Percentiles rank a stretch among this genome's conserved stretches.
Evolutionary conservation across 1,140 invertebrate species (phyloP).

Genomic region (Drosophila bocqueti): DNA sequence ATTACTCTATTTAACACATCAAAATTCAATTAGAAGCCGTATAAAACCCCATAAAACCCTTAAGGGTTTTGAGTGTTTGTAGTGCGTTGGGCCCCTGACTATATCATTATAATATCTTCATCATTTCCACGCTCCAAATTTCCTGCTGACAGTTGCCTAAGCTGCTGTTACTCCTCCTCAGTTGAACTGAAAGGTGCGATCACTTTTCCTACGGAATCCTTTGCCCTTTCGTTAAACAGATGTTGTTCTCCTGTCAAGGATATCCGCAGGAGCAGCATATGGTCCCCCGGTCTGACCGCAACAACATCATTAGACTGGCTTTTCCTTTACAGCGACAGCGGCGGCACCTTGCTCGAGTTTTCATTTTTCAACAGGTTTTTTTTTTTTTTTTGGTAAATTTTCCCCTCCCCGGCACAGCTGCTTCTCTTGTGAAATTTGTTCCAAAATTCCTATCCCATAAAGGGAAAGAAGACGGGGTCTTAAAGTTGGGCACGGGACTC

Average conservation of each 20-base stretch:
- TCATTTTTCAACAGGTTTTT: slow-evolving; percentile 21
- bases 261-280: slow-evolving; percentile 61
- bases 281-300: slow-evolving; percentile 7
- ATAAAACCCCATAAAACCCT: too few relatives aligned
- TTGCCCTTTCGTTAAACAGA: slow-evolving; percentile 24
- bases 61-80: too few relatives aligned
- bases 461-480: slow-evolving; percentile 11
- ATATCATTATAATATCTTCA: neutral
- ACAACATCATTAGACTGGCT: slow-evolving; percentile 54
- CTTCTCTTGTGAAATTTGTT: neutral
- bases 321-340: neutral
- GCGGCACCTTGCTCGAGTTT: slow-evolving; percentile 32
- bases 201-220: slow-evolving; percentile 12
- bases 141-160: slow-evolving; percentile 30
- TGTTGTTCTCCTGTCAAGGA: slow-evolving; percentile 63
- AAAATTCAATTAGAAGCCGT: neutral
- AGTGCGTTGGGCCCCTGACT: neutral
- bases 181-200: neutral
- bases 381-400: slow-evolving; percentile 2
- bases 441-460: slow-evolving; percentile 9
- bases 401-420: neutral
- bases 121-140: neutral
- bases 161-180: slow-evolving; percentile 12
- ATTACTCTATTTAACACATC: too few relatives aligned
- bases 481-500: slow-evolving; percentile 54